Evolutionary conservation across 2,113 vertebrate species (phyloP).

Genomic region (Ictalurus punctatus): DNA sequence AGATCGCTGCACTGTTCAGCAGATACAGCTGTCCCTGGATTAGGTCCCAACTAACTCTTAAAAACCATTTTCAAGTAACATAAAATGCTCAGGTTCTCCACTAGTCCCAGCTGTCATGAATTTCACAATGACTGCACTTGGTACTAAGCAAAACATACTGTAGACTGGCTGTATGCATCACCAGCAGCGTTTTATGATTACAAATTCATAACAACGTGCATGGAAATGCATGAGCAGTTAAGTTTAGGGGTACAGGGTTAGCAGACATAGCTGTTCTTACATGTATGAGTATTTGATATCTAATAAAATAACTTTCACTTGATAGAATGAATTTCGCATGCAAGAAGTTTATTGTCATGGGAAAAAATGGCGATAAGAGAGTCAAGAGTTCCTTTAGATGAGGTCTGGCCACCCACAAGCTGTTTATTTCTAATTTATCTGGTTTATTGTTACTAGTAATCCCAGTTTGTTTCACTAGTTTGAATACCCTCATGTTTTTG

Average conservation of each 20-base stretch:
- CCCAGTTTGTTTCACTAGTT: slow-evolving; percentile 17
- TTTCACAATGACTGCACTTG: neutral
- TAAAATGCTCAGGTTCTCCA: neutral
- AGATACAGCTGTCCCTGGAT: neutral
- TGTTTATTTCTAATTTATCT: slow-evolving; percentile 39
- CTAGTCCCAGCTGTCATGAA: neutral
- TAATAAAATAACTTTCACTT: neutral
- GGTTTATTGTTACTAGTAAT: slow-evolving; percentile 38
- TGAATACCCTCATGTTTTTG: neutral
- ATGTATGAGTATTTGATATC: neutral
- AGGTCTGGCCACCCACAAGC: slow-evolving; percentile 38
- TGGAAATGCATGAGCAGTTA: neutral
- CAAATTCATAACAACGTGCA: neutral
- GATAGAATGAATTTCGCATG: neutral
- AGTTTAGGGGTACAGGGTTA: neutral
- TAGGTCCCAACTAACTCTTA: neutral
- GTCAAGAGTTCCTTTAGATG: neutral
- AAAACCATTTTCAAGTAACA: neutral
- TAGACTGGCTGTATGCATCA: neutral
- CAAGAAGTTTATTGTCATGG: neutral
- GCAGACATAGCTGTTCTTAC: neutral
- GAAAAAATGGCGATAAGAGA: neutral
- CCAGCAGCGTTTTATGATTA: neutral
- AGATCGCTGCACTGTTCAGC: slow-evolving; percentile 1
- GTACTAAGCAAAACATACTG: neutral